Evolutionary conservation across 2,113 vertebrate species (phyloP).

Genomic region (Columba janthina): DNA sequence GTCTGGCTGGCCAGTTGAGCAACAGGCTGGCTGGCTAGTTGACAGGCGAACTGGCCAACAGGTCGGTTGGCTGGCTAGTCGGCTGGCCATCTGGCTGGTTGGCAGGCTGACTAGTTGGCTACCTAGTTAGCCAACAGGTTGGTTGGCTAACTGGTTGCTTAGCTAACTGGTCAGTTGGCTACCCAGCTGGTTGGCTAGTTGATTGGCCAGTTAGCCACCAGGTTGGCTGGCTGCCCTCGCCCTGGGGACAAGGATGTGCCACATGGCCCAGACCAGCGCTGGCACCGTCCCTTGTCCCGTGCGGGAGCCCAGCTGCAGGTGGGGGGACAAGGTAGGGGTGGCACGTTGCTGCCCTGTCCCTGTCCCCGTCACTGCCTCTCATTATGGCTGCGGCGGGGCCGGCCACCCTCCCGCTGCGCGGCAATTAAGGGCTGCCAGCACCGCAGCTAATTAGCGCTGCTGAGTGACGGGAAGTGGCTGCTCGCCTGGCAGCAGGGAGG

Average conservation of each 20-base stretch:
- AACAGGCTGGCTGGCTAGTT: too few relatives aligned
- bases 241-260: fast-evolving
- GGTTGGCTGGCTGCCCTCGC: too few relatives aligned
- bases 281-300: background rate
- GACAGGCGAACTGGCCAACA: too few relatives aligned
- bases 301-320: background rate
- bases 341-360: background rate
- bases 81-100: background rate
- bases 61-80: too few relatives aligned
- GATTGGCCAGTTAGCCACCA: background rate
- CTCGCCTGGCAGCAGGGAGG: too few relatives aligned
- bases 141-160: background rate
- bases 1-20: too few relatives aligned
- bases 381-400: background rate
- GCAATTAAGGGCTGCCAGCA: too few relatives aligned
- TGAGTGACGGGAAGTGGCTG: too few relatives aligned
- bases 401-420: background rate
- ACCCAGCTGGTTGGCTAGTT: background rate
- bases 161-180: background rate
- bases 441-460: too few relatives aligned
- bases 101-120: too few relatives aligned
- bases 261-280: fast-evolving
- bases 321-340: background rate
- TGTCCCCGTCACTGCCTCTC: background rate
- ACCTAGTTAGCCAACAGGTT: background rate